Conservation (phyloP, 2,797 vertebrate species). For the Molossus alvarezi region DNA sequence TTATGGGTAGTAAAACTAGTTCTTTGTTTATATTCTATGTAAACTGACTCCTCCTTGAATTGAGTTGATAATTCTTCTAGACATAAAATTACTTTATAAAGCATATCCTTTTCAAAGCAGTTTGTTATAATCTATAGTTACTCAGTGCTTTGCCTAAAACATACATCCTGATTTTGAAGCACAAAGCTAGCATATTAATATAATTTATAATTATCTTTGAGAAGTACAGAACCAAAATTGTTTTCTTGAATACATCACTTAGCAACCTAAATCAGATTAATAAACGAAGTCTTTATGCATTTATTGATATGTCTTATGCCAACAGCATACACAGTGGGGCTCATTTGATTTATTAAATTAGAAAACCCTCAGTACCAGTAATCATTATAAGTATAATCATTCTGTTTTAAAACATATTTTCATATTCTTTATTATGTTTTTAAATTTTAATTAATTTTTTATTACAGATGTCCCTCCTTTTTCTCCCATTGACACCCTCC, state of each 20-base stretch:
- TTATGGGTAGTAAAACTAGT: conserved; percentile 24
- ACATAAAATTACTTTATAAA: conserved; percentile 36
- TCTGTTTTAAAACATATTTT: background rate
- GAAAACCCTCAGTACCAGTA: conserved; percentile 41
- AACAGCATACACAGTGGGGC: background rate
- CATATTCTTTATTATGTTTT: background rate
- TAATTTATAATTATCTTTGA: conserved; percentile 51
- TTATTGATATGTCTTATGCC: conserved; percentile 40
- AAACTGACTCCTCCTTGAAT: background rate
- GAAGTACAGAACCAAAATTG: conserved; percentile 39
- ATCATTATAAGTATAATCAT: background rate
- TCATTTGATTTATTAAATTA: conserved; percentile 66
- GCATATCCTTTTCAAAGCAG: background rate
- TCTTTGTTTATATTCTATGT: background rate
- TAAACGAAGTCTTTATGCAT: conserved; percentile 35
- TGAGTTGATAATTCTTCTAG: background rate
- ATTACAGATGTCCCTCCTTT: no score
- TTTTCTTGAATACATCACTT: conserved; percentile 63
- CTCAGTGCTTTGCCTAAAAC: conserved; percentile 17
- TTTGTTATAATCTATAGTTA: background rate
- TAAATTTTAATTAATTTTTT: no score
- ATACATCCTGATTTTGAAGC: conserved; percentile 29
- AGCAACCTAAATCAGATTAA: conserved; percentile 40
- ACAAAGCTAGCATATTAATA: conserved; percentile 25
- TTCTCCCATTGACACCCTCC: no score